Percentiles rank a stretch among this genome's conserved stretches.
phyloP scores from a whole-genome alignment of 2,797 vertebrate species.

The Apogon talboti region DNA sequence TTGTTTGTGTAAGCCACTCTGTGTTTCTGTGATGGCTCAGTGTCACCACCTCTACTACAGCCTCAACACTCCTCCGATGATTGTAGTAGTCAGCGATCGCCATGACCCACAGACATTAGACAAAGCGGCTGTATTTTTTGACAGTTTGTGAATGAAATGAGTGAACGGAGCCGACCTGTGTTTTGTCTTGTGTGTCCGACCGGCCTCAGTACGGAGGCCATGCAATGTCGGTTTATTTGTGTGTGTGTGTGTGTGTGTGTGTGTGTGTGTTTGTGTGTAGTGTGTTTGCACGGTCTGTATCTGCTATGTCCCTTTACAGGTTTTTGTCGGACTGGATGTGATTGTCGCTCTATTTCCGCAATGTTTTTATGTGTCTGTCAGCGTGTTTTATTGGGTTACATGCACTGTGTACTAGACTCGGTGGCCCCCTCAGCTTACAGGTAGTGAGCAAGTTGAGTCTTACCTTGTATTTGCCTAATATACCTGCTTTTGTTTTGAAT shows the following conservation, averaged over 20 bases:
- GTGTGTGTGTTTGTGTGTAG: conserved; percentile 34
- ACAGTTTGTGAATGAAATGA: conserved; percentile 57
- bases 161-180: conserved; percentile 31
- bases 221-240: conserved; percentile 66
- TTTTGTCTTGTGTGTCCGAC: conserved; percentile 67
- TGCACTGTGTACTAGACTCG: neutral
- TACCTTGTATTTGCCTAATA: conserved; percentile 37
- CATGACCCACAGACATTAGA: conserved; percentile 50
- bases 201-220: conserved; percentile 79
- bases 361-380: conserved; percentile 19
- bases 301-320: conserved; percentile 25
- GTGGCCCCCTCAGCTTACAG: neutral
- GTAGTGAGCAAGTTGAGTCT: conserved; percentile 15
- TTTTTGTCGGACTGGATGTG: conserved; percentile 27
- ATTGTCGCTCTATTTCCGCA: conserved; percentile 33
- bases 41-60: conserved; percentile 73
- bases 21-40: conserved; percentile 70
- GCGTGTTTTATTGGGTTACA: conserved; percentile 1
- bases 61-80: conserved; percentile 56
- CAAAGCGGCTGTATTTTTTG: conserved; percentile 51
- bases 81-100: conserved; percentile 54
- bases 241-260: conserved; percentile 38
- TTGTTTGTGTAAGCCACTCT: conserved; percentile 72
- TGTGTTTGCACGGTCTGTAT: conserved; percentile 6
- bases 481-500: conserved; percentile 30